Conservation (phyloP, 2,888 invertebrate genomes). For the Sphaeridia pumilis region DNA sequence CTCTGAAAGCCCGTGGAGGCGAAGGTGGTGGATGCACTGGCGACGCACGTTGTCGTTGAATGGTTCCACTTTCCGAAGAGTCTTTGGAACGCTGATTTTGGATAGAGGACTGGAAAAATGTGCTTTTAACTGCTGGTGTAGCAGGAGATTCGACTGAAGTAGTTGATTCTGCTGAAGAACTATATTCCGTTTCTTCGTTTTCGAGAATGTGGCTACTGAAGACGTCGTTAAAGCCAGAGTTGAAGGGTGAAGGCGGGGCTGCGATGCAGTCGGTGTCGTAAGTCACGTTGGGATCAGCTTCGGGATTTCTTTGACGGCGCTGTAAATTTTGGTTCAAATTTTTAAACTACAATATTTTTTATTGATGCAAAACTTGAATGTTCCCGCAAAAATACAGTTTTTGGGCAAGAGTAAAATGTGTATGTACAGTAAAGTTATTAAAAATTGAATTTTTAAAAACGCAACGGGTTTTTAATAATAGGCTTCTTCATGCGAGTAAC, state of each 20-base stretch:
- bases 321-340: background rate
- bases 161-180: too few species aligned
- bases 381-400: too few species aligned
- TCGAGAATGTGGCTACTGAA: background rate
- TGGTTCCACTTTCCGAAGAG: background rate
- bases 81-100: slow-evolving; percentile 6
- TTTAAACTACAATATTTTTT: too few species aligned
- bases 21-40: too few species aligned
- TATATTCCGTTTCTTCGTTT: background rate
- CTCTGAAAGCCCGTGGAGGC: background rate
- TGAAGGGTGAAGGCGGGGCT: background rate
- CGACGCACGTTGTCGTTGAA: too few species aligned
- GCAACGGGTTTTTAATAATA: too few species aligned
- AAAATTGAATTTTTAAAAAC: too few species aligned
- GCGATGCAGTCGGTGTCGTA: background rate
- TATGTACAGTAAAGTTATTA: too few species aligned
- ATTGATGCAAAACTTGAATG: too few species aligned
- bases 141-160: background rate
- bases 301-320: background rate
- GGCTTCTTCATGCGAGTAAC: too few species aligned
- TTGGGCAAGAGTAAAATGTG: too few species aligned
- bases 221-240: background rate
- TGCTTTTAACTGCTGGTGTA: background rate
- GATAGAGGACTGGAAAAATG: slow-evolving; percentile 9
- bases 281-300: background rate